Evolutionary conservation across 2,888 invertebrate species (phyloP), one percentile per base, ranked within the genome.

Genomic region (Andrena haemorrhoa): DNA sequence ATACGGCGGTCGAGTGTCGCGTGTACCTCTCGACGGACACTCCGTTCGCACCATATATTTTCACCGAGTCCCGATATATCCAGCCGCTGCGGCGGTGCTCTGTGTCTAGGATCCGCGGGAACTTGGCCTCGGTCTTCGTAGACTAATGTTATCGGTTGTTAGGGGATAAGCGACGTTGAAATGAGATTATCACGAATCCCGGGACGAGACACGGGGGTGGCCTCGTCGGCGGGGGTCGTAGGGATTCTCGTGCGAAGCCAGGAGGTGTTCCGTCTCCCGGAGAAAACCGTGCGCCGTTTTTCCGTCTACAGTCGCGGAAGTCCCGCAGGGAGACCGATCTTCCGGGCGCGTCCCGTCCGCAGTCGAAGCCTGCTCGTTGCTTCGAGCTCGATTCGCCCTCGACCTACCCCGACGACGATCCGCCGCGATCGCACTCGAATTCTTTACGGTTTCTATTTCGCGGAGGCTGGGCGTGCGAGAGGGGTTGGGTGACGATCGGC

Each of bases 141-240:
- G 75, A 73, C 75, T 79, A 79, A 79, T 69, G 81, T 82, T 84
- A 79, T 84, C 84, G 47, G 61, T 82, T 75, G 77, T 82, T 79
- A 77, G 71, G 56, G n/a, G 61, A n/a, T 78, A 78, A 76, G 60
- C 65, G 75, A 75, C 33, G 53, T 51, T 41, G 10, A 26, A 65
- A 29, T 35, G 75, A 74, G 71, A 71, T 65, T 76, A 73, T 61
- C 68, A 16, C n/a, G 66, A 33, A 41, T 65, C 75, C 41, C 41
- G 41, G 63, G 16, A 4, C 31, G 29, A 58, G 49, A 31, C 3
- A 31, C 3, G 47, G 56, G 41, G 4, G 56, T 26, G 23, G 8
- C 20, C 35, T 65, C 58, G 51, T 63, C 23, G 23, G 63, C 26
- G 41, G 41, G 12, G 41, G 41, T 41, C 41, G 41, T 2, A 16